phyloP scores from a whole-genome alignment of 1,140 invertebrate genomes.

The Ceratitis capitata region DNA sequence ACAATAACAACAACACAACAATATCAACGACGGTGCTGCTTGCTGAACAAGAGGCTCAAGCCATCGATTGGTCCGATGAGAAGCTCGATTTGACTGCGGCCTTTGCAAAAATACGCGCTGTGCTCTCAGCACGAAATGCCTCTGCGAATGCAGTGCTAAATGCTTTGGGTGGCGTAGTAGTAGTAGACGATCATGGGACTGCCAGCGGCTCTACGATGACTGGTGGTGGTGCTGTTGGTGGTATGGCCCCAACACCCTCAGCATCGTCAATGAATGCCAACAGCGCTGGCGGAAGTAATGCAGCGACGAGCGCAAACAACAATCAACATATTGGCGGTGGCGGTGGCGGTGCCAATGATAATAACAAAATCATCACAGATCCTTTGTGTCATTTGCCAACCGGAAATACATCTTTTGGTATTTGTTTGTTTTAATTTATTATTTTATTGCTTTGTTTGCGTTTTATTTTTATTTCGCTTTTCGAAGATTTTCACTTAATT shows the following conservation, averaged over 20 bases:
- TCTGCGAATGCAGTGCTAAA: slow-evolving; percentile 50
- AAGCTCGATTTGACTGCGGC: slow-evolving; percentile 57
- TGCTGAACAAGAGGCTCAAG: slow-evolving; percentile 59
- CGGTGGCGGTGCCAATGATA: slow-evolving; percentile 36
- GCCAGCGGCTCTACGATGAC: background rate
- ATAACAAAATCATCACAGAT: slow-evolving; percentile 48
- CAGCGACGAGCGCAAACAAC: slow-evolving; percentile 42
- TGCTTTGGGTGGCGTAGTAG: slow-evolving; percentile 39
- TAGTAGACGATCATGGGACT: background rate
- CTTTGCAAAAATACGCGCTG: slow-evolving; percentile 60
- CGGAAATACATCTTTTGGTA: slow-evolving; percentile 58
- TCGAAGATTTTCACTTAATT: slow-evolving; percentile 22
- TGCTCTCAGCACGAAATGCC: slow-evolving; percentile 58
- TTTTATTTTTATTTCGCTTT: background rate
- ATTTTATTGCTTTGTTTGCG: slow-evolving; percentile 36
- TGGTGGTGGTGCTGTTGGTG: too few species aligned
- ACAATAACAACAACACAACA: slow-evolving; percentile 44
- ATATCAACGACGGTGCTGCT: slow-evolving; percentile 46
- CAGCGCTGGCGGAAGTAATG: slow-evolving; percentile 41
- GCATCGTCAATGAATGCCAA: slow-evolving; percentile 29
- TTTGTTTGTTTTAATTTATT: slow-evolving; percentile 39
- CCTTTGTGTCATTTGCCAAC: slow-evolving; percentile 61
- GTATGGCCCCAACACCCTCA: slow-evolving; percentile 40
- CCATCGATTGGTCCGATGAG: slow-evolving; percentile 61
- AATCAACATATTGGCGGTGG: slow-evolving; percentile 9